Evolutionary conservation across 1,140 invertebrate genomes (phyloP).

Genomic region (Drosophila oshimai): DNA sequence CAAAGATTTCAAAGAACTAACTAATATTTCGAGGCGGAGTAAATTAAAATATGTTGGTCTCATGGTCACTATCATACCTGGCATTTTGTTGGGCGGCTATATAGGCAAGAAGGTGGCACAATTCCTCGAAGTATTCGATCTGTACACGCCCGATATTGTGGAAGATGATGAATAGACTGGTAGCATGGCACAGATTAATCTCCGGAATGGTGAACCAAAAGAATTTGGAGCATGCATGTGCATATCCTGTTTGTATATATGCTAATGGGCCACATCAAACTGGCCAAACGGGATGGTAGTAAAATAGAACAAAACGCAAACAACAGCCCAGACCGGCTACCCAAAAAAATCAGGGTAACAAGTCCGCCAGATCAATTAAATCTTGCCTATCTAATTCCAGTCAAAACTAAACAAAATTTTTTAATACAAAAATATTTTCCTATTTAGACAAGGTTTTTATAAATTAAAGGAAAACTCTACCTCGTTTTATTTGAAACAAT

Average conservation of each 20-base stretch:
- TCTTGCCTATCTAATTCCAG: too few species aligned
- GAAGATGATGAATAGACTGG: conserved; percentile 29
- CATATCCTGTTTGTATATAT: conserved; percentile 32
- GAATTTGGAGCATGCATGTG: conserved; percentile 24
- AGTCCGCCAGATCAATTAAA: neutral
- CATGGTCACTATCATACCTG: conserved; percentile 20
- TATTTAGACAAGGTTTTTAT: too few species aligned
- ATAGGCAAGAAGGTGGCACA: conserved; percentile 36
- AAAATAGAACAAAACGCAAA: neutral
- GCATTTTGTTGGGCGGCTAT: conserved; percentile 33
- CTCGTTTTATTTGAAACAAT: too few species aligned
- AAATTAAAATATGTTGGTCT: neutral
- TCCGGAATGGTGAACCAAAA: neutral
- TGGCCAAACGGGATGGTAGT: conserved; percentile 15
- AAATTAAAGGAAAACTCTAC: too few species aligned
- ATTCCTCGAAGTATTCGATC: conserved; percentile 32
- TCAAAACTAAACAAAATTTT: neutral
- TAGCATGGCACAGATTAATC: neutral
- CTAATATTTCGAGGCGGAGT: neutral
- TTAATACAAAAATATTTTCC: neutral
- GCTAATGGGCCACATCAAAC: conserved; percentile 25
- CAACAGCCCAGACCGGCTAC: conserved; percentile 1
- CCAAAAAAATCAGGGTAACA: neutral
- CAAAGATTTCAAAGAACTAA: neutral
- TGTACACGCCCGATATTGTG: conserved; percentile 31